Evolutionary conservation across 64 coral and sea anemone genomes (phyloP), one percentile per base, ranked within the genome.

Genomic region (Astreopora myriophthalma): DNA sequence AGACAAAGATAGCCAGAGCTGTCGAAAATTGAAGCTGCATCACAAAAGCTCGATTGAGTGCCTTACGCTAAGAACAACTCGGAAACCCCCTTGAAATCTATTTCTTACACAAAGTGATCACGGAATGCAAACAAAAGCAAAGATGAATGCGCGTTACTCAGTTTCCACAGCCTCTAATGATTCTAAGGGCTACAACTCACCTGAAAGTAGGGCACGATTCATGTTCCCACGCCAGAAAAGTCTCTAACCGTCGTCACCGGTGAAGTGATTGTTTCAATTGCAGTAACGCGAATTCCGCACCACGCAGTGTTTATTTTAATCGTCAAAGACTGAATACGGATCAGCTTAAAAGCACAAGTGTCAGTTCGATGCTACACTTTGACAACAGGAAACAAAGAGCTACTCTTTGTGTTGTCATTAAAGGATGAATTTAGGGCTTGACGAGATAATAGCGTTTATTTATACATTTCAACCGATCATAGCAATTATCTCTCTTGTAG

Each of bases 51-150:
- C n/a, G n/a, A n/a, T n/a, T n/a, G n/a, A n/a, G n/a, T n/a, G n/a
- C n/a, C n/a, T n/a, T n/a, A n/a, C n/a, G n/a, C n/a, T n/a, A n/a
- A n/a, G n/a, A n/a, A n/a, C n/a, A n/a, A n/a, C n/a, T n/a, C n/a
- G n/a, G n/a, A n/a, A n/a, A n/a, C n/a, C n/a, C n/a, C n/a, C n/a
- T n/a, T n/a, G n/a, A n/a, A n/a, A 22, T 64, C 61, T 3, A 24
- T 23, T 64, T 24, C 23, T 7, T 22, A 22, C 20, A 2, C 73
- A 3, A 20, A 83, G 79, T 65, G 79, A 83, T 64, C 6, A 28
- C 32, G 79, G 79, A 83, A 83, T 83, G 79, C 20, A 83, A 66
- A 65, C 51, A 63, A 8, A 51, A 16, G 25, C 10, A 16, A 79
- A 14, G 14, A 5, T 55, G 12, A 25, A 52, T 3, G 10, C 16